Conservation (phyloP, 2,113 vertebrate genomes). For the Semicossyphus pulcher region DNA sequence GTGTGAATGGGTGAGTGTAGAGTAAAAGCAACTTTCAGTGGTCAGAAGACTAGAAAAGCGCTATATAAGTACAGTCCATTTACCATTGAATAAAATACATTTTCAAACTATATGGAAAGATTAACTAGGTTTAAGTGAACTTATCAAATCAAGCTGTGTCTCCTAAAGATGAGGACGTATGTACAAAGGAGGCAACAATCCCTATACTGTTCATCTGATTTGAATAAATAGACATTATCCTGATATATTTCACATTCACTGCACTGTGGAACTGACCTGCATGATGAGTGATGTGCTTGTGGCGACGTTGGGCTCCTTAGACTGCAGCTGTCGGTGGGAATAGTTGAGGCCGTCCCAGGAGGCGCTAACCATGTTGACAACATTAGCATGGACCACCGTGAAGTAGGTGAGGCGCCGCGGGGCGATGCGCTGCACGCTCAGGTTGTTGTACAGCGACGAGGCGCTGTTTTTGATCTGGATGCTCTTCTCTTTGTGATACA, state of each 20-base stretch:
- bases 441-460: constrained; percentile 92
- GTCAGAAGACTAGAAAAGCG: too few species aligned
- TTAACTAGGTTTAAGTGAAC: too few species aligned
- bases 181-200: too few species aligned
- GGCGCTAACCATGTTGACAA: constrained; percentile 88
- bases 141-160: too few species aligned
- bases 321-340: constrained; percentile 91
- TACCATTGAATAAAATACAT: too few species aligned
- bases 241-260: neutral
- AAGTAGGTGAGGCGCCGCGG: constrained; percentile 84
- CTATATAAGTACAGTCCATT: too few species aligned
- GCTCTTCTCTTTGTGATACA: constrained; percentile 89
- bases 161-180: too few species aligned
- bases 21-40: too few species aligned
- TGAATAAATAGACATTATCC: too few species aligned
- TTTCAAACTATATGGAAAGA: too few species aligned
- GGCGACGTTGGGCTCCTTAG: constrained; percentile 85
- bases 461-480: constrained; percentile 88
- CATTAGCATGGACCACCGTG: constrained; percentile 88
- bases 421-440: constrained; percentile 86
- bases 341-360: constrained; percentile 86
- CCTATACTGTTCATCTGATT: too few species aligned
- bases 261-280: constrained; percentile 82
- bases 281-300: constrained; percentile 88
- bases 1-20: too few species aligned